Evolutionary conservation across 2,797 vertebrate genomes (phyloP).

Genomic region (Micrastur ruficollis): DNA sequence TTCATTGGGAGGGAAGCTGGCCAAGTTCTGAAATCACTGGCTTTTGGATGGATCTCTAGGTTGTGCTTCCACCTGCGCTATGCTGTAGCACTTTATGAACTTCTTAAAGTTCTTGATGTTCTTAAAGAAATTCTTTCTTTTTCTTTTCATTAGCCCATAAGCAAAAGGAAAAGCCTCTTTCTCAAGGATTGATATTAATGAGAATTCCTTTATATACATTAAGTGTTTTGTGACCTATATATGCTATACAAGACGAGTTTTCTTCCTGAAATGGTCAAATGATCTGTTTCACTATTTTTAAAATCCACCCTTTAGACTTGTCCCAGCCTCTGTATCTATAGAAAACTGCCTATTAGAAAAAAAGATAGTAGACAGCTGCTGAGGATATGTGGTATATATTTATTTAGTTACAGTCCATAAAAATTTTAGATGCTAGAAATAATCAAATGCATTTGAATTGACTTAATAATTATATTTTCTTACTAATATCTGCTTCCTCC

Average conservation of each 20-base stretch:
- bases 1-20: background rate
- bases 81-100: background rate
- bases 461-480: background rate
- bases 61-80: background rate
- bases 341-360: background rate
- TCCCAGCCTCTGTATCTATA: background rate
- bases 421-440: background rate
- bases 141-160: background rate
- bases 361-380: background rate
- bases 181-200: background rate
- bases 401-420: background rate
- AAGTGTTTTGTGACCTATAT: background rate
- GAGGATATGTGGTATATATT: background rate
- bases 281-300: background rate
- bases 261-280: background rate
- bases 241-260: background rate
- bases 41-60: background rate
- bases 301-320: background rate
- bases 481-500: background rate
- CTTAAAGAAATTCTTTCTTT: background rate
- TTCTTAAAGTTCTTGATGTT: background rate
- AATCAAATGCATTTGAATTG: background rate
- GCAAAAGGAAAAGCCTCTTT: background rate
- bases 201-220: background rate
- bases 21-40: background rate